Conservation (phyloP, 2,888 invertebrate genomes). For the Scaeva pyrastri region DNA sequence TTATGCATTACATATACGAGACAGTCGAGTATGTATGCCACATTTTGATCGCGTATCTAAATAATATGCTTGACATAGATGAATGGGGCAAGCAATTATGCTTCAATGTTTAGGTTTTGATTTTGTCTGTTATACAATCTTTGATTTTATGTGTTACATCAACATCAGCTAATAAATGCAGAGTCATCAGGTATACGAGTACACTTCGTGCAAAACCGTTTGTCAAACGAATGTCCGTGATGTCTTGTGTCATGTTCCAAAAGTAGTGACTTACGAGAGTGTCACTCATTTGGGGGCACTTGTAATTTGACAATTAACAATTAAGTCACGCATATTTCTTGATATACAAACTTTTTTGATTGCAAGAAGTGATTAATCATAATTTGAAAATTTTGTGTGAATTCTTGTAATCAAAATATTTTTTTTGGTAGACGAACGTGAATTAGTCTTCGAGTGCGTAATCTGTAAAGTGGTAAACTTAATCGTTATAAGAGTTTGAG, state of each 20-base stretch:
- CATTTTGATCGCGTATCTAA: slow-evolving; percentile 11
- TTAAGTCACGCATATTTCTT: slow-evolving; percentile 18
- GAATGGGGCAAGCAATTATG: slow-evolving; percentile 47
- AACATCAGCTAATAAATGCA: slow-evolving; percentile 2
- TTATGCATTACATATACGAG: too few species aligned
- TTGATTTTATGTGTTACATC: slow-evolving; percentile 40
- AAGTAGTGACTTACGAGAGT: slow-evolving; percentile 8
- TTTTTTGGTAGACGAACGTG: neutral
- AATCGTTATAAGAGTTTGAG: neutral
- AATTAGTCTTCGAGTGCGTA: slow-evolving; percentile 4
- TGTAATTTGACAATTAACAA: slow-evolving; percentile 14
- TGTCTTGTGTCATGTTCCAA: slow-evolving; percentile 10
- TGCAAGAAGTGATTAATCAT: neutral
- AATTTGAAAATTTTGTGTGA: slow-evolving; percentile 16
- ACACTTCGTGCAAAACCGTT: neutral
- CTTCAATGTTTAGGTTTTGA: slow-evolving; percentile 38
- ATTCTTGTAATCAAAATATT: slow-evolving; percentile 18
- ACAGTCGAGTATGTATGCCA: too few species aligned
- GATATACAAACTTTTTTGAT: neutral
- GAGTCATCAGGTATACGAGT: too few species aligned
- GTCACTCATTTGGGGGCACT: slow-evolving; percentile 29
- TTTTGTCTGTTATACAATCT: slow-evolving; percentile 41
- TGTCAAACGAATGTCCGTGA: slow-evolving; percentile 5
- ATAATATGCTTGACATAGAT: slow-evolving; percentile 41
- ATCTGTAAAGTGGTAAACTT: neutral